A percentile compares a stretch with the other conserved stretches of the same genome.
Conservation (phyloP, 2,113 vertebrate genomes). For the Acrocephalus arundinaceus region DNA sequence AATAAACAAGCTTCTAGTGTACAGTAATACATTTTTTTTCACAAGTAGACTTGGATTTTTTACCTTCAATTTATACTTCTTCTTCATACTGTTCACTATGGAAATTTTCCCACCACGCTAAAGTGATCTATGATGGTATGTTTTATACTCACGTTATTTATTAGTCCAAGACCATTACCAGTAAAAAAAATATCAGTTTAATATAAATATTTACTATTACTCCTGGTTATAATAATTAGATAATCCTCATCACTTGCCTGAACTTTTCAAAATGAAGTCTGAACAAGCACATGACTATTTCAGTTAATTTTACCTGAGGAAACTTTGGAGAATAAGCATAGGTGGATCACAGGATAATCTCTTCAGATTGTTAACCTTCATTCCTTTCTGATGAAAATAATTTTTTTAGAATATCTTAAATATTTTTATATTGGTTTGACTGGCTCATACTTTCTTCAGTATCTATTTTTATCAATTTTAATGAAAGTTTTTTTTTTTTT, state of each 20-base stretch:
- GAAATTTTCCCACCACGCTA: not conserved
- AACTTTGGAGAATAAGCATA: not conserved
- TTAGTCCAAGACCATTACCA: not conserved
- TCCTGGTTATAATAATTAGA: not conserved
- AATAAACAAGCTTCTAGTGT: not conserved
- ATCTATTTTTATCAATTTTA: not conserved
- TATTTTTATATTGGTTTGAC: conserved; percentile 17
- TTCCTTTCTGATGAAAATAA: not conserved
- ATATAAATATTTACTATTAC: not conserved
- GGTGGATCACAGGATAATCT: not conserved
- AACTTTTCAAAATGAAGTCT: not conserved
- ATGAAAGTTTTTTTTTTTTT: not conserved
- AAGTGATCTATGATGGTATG: not conserved
- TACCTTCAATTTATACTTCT: not conserved
- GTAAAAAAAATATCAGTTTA: not conserved
- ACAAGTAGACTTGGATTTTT: not conserved
- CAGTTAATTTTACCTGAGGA: not conserved
- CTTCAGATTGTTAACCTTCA: not conserved
- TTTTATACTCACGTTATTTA: not conserved
- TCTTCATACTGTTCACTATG: not conserved
- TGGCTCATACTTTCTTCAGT: not conserved
- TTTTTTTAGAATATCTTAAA: not conserved
- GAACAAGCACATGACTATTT: not conserved
- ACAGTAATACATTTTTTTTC: not conserved
- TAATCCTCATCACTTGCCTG: not conserved